Percentiles rank a stretch among this genome's conserved stretches.
phyloP scores from a whole-genome alignment of 2,888 invertebrate species.

The Drosophila emarginata region DNA sequence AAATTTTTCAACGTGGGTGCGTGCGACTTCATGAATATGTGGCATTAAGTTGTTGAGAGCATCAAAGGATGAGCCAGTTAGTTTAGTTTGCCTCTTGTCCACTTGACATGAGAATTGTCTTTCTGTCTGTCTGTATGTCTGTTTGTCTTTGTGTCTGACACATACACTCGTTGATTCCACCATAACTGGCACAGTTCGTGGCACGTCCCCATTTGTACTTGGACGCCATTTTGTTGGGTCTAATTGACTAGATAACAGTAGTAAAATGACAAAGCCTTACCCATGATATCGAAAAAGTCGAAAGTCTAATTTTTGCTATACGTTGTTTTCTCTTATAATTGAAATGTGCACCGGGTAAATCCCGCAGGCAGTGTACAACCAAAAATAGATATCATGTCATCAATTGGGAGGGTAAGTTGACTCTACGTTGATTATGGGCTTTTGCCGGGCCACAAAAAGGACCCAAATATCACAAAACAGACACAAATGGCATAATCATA shows the following conservation, averaged over 20 bases:
- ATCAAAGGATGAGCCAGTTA: slow-evolving; percentile 70
- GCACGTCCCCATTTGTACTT: slow-evolving; percentile 53
- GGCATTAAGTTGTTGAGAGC: slow-evolving; percentile 70
- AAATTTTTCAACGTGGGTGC: slow-evolving; percentile 62
- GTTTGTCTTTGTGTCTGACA: not conserved
- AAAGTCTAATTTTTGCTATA: slow-evolving; percentile 61
- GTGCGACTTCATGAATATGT: slow-evolving; percentile 77
- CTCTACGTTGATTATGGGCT: slow-evolving; percentile 36
- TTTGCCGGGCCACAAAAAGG: slow-evolving; percentile 16
- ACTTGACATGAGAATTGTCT: slow-evolving; percentile 58
- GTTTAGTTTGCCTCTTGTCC: slow-evolving; percentile 41
- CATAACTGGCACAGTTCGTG: slow-evolving; percentile 35
- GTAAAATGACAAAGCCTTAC: slow-evolving; percentile 36
- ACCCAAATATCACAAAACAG: slow-evolving; percentile 12
- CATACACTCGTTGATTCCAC: not conserved
- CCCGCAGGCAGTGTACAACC: slow-evolving; percentile 42
- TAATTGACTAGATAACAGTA: slow-evolving; percentile 50
- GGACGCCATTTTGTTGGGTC: slow-evolving; percentile 58
- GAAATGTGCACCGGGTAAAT: slow-evolving; percentile 61
- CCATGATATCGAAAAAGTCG: slow-evolving; percentile 63
- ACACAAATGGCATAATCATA: slow-evolving; percentile 24
- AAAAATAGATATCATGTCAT: slow-evolving; percentile 67
- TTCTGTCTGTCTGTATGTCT: not conserved
- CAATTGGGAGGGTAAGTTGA: slow-evolving; percentile 41
- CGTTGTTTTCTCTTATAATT: slow-evolving; percentile 55